phyloP scores from a whole-genome alignment of 2,888 invertebrate species.

The Agrilus biguttatus region DNA sequence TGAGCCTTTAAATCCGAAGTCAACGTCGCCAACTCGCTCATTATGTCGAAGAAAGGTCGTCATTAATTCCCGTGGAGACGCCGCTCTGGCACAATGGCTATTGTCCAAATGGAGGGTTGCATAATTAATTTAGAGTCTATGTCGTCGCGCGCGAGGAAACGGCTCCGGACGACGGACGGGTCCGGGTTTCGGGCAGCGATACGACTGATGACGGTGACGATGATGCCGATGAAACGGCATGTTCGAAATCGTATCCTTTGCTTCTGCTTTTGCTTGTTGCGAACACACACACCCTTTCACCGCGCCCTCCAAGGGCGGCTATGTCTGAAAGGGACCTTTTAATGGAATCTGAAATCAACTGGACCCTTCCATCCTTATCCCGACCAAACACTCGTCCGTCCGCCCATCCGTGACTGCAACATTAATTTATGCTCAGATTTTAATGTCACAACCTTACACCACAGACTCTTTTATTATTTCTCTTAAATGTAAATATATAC shows the following conservation, averaged over 20 bases:
- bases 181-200: conserved; percentile 1
- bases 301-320: neutral
- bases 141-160: conserved; percentile 5
- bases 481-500: too few species aligned
- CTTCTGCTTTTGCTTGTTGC: conserved; percentile 1
- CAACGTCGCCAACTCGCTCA: conserved; percentile 6
- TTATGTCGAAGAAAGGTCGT: conserved; percentile 15
- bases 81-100: conserved; percentile 16
- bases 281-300: conserved; percentile 4
- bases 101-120: conserved; percentile 18
- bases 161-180: conserved; percentile 3
- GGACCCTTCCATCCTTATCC: too few species aligned
- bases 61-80: conserved; percentile 16
- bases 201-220: conserved; percentile 2
- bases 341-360: too few species aligned
- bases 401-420: too few species aligned
- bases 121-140: conserved; percentile 17
- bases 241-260: conserved; percentile 3
- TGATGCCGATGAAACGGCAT: conserved; percentile 3
- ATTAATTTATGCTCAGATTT: too few species aligned
- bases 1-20: conserved; percentile 3
- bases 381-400: too few species aligned
- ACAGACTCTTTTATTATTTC: too few species aligned
- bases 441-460: too few species aligned
- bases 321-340: too few species aligned